These are phyloP conservation scores for Propithecus deckenii DNA, from an alignment of 2,797 vertebrate genomes.

Conservation along the genomic window DNA sequence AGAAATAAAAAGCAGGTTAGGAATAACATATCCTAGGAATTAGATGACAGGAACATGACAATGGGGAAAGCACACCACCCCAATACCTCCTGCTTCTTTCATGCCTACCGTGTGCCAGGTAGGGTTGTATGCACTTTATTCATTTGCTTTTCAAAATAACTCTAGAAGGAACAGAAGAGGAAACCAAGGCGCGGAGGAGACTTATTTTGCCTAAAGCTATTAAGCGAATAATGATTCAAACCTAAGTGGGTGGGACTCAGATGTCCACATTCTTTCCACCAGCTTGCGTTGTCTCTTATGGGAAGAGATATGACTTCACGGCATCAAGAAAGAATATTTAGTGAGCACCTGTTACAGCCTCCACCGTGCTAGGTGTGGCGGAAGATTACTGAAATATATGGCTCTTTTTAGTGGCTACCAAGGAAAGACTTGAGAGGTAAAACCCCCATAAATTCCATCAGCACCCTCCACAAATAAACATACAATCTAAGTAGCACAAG, in stretches of 20 bases:
- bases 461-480: background rate
- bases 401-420: background rate
- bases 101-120: background rate
- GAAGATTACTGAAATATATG: background rate
- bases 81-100: background rate
- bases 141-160: slow-evolving; percentile 8
- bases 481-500: background rate
- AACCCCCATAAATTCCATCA: background rate
- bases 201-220: background rate
- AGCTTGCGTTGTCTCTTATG: background rate
- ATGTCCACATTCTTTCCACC: background rate
- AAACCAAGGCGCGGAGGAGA: background rate
- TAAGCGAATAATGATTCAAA: background rate
- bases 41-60: background rate
- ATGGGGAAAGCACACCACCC: background rate
- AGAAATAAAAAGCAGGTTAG: background rate
- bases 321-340: background rate
- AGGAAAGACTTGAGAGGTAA: background rate
- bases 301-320: background rate
- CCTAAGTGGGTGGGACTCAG: background rate
- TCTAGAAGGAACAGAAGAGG: background rate
- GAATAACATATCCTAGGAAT: background rate
- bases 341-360: background rate
- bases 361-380: background rate
- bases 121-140: background rate